These are phyloP conservation scores for Bubo bubo DNA, from an alignment of 2,113 vertebrate genomes.

Conservation along the genomic window DNA sequence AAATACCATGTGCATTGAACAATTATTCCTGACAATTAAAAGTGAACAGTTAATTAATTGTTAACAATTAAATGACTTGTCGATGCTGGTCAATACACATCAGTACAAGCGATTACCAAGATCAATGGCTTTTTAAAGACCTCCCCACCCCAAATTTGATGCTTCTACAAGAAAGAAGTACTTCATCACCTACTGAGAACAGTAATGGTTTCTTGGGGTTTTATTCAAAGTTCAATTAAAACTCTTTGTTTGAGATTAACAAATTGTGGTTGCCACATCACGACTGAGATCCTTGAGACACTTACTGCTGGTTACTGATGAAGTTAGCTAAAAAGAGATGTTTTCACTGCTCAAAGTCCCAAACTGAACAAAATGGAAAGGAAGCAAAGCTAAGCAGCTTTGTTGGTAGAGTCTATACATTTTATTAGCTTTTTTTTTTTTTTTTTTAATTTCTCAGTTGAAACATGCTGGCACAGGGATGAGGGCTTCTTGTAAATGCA, in stretches of 20 bases:
- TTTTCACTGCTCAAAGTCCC: background rate
- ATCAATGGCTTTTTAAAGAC: background rate
- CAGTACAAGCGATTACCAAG: background rate
- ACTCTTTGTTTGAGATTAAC: background rate
- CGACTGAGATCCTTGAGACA: background rate
- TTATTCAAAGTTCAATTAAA: background rate
- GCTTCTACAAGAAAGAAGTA: background rate
- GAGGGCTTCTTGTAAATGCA: background rate
- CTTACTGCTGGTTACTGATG: background rate
- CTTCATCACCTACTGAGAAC: background rate
- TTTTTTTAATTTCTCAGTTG: background rate
- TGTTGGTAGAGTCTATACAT: background rate
- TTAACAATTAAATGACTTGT: background rate
- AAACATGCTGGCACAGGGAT: background rate
- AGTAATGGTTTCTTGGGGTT: background rate
- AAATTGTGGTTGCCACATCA: background rate
- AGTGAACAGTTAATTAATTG: background rate
- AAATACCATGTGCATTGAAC: background rate
- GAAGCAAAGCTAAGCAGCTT: background rate
- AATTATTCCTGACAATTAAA: background rate
- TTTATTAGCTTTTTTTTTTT: background rate
- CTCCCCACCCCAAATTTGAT: background rate
- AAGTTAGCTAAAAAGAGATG: background rate
- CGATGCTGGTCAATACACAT: background rate
- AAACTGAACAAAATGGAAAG: background rate